Percentiles rank a stretch among this genome's conserved stretches.
Evolutionary conservation across 2,888 invertebrate species (phyloP).

Genomic region (Tachina grossa): DNA sequence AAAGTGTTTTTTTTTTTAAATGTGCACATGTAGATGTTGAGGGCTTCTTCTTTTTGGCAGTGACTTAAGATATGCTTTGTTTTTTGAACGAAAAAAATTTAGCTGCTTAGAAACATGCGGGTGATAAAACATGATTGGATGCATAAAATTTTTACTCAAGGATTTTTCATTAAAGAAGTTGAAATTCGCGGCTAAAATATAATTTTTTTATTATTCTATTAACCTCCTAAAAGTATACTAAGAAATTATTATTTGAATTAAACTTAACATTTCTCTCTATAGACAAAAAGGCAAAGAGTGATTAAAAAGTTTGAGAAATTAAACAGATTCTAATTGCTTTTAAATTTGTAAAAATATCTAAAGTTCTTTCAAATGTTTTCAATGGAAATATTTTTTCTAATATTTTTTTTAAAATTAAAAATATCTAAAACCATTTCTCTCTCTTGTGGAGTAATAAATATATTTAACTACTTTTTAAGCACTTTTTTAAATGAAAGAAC

Average conservation of each 20-base stretch:
- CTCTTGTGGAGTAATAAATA: not conserved
- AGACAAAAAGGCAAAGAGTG: not conserved
- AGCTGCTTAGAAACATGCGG: conserved; percentile 40
- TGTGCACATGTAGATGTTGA: not conserved
- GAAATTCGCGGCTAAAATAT: no score
- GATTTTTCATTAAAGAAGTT: no score
- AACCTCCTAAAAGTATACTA: conserved; percentile 2
- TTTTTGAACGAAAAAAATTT: conserved; percentile 12
- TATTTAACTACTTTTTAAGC: not conserved
- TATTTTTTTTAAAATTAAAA: no score
- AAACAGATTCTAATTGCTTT: not conserved
- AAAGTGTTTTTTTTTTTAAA: not conserved
- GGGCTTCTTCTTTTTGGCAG: conserved; percentile 26
- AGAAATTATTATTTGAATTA: not conserved
- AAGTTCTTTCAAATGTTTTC: not conserved
- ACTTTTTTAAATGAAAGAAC: not conserved
- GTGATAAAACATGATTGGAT: not conserved
- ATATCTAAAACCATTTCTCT: not conserved
- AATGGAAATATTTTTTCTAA: no score
- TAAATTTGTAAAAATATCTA: conserved; percentile 34
- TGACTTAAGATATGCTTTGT: conserved; percentile 54
- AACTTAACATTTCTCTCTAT: not conserved
- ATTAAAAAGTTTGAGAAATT: not conserved
- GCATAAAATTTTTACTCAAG: no score
- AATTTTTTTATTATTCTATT: not conserved